Evolutionary conservation across 2,888 invertebrate species (phyloP), one percentile per base, ranked within the genome.

Genomic region (Hanleya hanleyi): DNA sequence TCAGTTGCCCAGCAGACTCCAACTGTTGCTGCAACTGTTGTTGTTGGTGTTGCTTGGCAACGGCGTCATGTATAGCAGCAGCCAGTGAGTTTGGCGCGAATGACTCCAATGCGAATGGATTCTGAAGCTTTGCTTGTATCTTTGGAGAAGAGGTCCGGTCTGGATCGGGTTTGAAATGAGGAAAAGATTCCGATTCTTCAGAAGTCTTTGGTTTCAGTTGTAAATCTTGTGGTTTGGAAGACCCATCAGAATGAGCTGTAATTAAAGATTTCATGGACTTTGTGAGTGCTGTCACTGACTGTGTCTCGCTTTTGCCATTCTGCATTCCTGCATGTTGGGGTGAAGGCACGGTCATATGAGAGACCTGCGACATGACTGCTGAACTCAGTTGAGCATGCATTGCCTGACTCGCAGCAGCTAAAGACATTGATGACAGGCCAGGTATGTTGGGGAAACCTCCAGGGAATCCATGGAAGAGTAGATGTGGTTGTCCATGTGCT

Each of bases 11-110:
- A 4, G 29, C 57, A 12, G 67, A 12, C 18, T 93, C 93, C 88
- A 94, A 94, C 91, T 95, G 93, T 89, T 95, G 96, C 91, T 94
- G 95, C 83, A 95, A 92, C 90, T 95, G 94, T 90, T 96, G 96
- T 91, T 96, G 96, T 87, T 95, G 95, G 84, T 94, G 93, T 57
- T 57, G 57, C 9, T 57, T 57, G 18, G 57, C 15, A 4, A 57
- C 57, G 12, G 57, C 57, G 9, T 57, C 57, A 26, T 57, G 57
- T 15, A 57, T 57, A 15, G 57, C 57, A 29, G 57, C 57, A 3
- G 57, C 57, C 57, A 57, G 29, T 1, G 57, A 57, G 57, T 57
- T 57, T 57, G 57, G 57, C 4, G 57, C 57, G 29, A 57, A 57
- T 1, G 57, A 57, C 29, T 57, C 57, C 32, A 57, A 57, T 57